Conservation (phyloP, 1,140 invertebrate species). For the roundworm (Caenorhabditis elegans) region WBcel235 BX284603.4:9263501-9264000, state of each 20-base stretch:
- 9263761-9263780: background rate
- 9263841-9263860: constrained; percentile 38
- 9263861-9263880: constrained; percentile 40
- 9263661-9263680: background rate
- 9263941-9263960: constrained; percentile 15
- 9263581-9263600: background rate
- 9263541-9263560: too few species aligned
- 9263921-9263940: constrained; percentile 25
- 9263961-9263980: background rate
- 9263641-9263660: constrained; percentile 37
- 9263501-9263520: too few species aligned
- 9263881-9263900: constrained; percentile 35
- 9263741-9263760: background rate
- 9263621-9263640: background rate
- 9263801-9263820: background rate
- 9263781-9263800: constrained; percentile 29
- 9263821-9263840: background rate
- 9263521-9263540: too few species aligned
- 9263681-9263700: background rate
- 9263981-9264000: constrained; percentile 13
- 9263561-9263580: constrained; percentile 3
- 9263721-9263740: background rate
- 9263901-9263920: constrained; percentile 30
- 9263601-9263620: background rate
- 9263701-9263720: constrained; percentile 8